A percentile compares a stretch with the other conserved stretches of the same genome.
These are phyloP conservation scores for Gobionotothen gibberifrons DNA, from an alignment of 2,797 vertebrate species.

Conservation along the genomic window DNA sequence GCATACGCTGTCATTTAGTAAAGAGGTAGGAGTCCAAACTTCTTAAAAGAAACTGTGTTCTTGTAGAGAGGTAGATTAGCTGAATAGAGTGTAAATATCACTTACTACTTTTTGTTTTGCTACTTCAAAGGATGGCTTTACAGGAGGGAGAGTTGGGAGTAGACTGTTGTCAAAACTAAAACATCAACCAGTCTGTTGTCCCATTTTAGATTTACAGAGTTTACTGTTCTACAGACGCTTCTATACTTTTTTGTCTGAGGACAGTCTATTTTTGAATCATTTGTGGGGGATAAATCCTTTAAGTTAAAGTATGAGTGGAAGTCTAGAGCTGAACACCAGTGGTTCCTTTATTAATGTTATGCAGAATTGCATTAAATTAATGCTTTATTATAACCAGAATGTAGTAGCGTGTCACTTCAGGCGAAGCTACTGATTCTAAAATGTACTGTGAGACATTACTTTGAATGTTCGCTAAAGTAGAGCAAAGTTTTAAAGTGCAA, in stretches of 20 bases:
- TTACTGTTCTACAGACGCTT: conserved; percentile 6
- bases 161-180: conserved; percentile 41
- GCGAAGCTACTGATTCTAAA: conserved; percentile 10
- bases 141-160: conserved; percentile 14
- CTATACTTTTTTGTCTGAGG: conserved; percentile 22
- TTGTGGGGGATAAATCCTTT: conserved; percentile 11
- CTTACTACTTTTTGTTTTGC: conserved; percentile 12
- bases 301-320: neutral
- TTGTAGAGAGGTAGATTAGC: conserved; percentile 45
- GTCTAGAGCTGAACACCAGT: conserved; percentile 12
- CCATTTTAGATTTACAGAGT: conserved; percentile 26
- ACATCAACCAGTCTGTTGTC: conserved; percentile 37
- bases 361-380: conserved; percentile 14
- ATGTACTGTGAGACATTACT: neutral
- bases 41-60: conserved; percentile 45
- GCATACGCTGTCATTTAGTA: conserved; percentile 67
- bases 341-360: conserved; percentile 7
- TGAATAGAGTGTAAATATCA: conserved; percentile 41
- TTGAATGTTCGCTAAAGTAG: neutral
- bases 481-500: neutral
- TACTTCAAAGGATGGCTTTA: conserved; percentile 44
- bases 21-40: conserved; percentile 60
- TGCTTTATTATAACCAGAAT: neutral
- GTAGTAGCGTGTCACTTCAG: neutral
- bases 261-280: conserved; percentile 17